Evolutionary conservation across 23 tunicate genomes (phyloP).

Genomic region (Halocynthia roretzi): DNA sequence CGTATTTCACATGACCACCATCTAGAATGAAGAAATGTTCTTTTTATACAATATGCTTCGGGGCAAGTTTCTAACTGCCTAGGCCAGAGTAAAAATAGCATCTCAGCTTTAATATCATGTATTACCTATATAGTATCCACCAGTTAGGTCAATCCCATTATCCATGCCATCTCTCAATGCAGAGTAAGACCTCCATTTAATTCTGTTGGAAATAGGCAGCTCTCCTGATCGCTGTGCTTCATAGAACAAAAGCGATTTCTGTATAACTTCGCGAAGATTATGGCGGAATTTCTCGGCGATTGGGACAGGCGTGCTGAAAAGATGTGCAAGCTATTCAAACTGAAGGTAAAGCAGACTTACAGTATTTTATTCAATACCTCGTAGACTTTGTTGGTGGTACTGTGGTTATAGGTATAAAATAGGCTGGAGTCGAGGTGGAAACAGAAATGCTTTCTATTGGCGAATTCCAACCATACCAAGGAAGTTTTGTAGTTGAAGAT

Average conservation of each 20-base stretch:
- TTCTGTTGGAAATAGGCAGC: conserved; percentile 56
- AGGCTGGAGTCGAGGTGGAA: neutral
- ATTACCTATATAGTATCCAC: conserved; percentile 89
- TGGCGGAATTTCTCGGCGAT: conserved; percentile 46
- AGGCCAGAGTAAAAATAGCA: too few species aligned
- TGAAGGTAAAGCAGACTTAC: neutral
- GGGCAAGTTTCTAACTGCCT: too few species aligned
- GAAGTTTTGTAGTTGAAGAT: too few species aligned
- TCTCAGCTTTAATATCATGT: neutral
- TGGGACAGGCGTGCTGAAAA: conserved; percentile 42
- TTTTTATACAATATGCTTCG: neutral
- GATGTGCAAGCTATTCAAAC: neutral
- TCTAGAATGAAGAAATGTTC: conserved; percentile 25
- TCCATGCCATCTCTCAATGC: conserved; percentile 85
- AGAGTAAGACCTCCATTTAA: conserved; percentile 86
- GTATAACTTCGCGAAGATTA: conserved; percentile 87
- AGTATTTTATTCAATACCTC: conserved; percentile 16
- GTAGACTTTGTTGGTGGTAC: conserved; percentile 6
- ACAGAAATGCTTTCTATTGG: too few species aligned
- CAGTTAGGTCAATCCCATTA: conserved; percentile 56
- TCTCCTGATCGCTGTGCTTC: conserved; percentile 91
- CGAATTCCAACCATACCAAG: too few species aligned
- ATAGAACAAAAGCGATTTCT: conserved; percentile 71
- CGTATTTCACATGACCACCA: conserved; percentile 87
- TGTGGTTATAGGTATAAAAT: neutral